phyloP scores from a whole-genome alignment of 2,797 vertebrate genomes.

The Acipenser ruthenus region DNA sequence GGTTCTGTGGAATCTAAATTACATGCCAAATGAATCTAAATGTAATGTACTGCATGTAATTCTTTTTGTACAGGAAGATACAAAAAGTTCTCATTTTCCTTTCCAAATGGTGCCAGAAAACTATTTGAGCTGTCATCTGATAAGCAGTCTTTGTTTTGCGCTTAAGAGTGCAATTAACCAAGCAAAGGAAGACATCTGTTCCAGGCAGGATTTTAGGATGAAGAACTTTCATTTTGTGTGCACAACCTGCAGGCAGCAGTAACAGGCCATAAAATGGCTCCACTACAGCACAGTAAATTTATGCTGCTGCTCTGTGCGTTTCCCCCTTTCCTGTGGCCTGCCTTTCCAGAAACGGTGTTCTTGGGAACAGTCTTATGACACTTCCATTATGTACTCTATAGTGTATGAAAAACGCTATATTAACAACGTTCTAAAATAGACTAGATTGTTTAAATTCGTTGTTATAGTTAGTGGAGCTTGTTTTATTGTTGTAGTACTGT shows the following conservation, averaged over 20 bases:
- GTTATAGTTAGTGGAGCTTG: too few species aligned
- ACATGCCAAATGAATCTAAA: too few species aligned
- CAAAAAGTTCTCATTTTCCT: slow-evolving; percentile 37
- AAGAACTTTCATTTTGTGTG: slow-evolving; percentile 33
- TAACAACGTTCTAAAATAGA: too few species aligned
- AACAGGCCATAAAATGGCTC: slow-evolving; percentile 48
- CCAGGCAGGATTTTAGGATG: slow-evolving; percentile 27
- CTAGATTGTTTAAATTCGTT: too few species aligned
- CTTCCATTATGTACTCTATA: too few species aligned
- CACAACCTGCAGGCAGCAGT: slow-evolving; percentile 45
- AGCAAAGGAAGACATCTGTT: slow-evolving; percentile 18
- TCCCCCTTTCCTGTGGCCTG: neutral
- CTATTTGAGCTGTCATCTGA: slow-evolving; percentile 41
- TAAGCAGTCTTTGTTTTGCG: slow-evolving; percentile 43
- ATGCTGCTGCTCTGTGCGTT: neutral
- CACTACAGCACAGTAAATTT: slow-evolving; percentile 15
- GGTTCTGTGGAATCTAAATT: too few species aligned
- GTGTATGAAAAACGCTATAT: too few species aligned
- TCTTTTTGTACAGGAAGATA: neutral
- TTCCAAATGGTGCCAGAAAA: slow-evolving; percentile 46
- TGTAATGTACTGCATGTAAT: too few species aligned
- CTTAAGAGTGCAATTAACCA: slow-evolving; percentile 48
- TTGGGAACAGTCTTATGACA: too few species aligned
- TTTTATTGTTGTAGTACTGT: too few species aligned
- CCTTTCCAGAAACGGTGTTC: too few species aligned